Percentiles rank a stretch among this genome's conserved stretches.
phyloP scores from a whole-genome alignment of 2,888 invertebrate species.

The Eristalis pertinax region DNA sequence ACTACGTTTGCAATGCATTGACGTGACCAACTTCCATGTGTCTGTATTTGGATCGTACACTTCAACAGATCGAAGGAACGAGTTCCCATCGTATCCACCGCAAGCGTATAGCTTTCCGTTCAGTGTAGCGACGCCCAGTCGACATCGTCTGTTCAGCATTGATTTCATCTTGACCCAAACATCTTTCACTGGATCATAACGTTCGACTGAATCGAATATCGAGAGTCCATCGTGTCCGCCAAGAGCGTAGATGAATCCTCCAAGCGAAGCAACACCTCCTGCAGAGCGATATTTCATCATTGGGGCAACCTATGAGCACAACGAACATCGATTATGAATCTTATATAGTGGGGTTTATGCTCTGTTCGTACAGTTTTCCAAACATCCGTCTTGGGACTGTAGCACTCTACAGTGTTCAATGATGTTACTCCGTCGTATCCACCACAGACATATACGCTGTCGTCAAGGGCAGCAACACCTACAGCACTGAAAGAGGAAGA shows the following conservation, averaged over 20 bases:
- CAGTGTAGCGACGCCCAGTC: constrained; percentile 90
- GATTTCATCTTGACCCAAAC: constrained; percentile 89
- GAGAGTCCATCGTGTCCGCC: constrained; percentile 95
- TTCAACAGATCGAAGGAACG: constrained; percentile 91
- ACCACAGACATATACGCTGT: constrained; percentile 91
- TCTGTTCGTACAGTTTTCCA: constrained; percentile 85
- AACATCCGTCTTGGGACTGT: constrained; percentile 87
- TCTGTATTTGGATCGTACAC: constrained; percentile 89
- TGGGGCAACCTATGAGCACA: constrained; percentile 78
- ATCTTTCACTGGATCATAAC: constrained; percentile 88
- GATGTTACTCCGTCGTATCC: constrained; percentile 93
- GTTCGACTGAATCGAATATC: constrained; percentile 93
- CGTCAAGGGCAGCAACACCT: constrained; percentile 90
- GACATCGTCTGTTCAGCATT: constrained; percentile 91
- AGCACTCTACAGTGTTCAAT: constrained; percentile 90
- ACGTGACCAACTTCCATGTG: constrained; percentile 89
- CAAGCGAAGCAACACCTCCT: constrained; percentile 86
- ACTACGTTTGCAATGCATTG: constrained; percentile 92
- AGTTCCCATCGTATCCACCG: constrained; percentile 92
- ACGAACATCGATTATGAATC: background rate
- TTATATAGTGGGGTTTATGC: background rate
- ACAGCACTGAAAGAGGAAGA: constrained; percentile 84
- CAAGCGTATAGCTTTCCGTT: constrained; percentile 92
- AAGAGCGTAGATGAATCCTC: constrained; percentile 89
- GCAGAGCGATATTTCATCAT: constrained; percentile 84